These are phyloP conservation scores for Phalera bucephala DNA, from an alignment of 2,888 invertebrate species.

Conservation along the genomic window DNA sequence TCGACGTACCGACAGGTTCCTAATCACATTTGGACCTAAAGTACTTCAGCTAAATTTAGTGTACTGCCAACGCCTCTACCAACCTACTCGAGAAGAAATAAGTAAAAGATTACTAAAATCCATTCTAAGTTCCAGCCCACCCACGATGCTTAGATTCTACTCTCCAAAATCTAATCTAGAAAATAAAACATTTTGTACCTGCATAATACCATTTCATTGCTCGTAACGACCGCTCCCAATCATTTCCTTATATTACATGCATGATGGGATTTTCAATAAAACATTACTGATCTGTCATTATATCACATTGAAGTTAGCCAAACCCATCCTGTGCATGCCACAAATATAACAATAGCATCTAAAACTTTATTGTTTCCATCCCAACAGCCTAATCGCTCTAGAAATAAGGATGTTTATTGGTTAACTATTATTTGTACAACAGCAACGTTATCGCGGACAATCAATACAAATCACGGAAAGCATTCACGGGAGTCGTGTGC, in stretches of 20 bases:
- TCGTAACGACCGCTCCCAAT: conserved; percentile 23
- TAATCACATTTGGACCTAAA: too few species aligned
- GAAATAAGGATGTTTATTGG: conserved; percentile 34
- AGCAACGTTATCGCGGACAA: conserved; percentile 43
- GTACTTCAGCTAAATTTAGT: too few species aligned
- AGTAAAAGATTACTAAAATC: too few species aligned
- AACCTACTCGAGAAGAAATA: too few species aligned
- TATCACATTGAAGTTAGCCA: conserved; percentile 40
- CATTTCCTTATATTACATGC: conserved; percentile 40
- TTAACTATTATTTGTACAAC: conserved; percentile 23
- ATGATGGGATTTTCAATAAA: conserved; percentile 43
- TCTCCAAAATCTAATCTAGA: too few species aligned
- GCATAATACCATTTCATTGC: conserved; percentile 23
- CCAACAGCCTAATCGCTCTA: conserved; percentile 14
- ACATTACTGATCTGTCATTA: conserved; percentile 47
- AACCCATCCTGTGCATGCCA: conserved; percentile 33
- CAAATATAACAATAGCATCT: conserved; percentile 21
- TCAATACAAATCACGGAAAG: conserved; percentile 71
- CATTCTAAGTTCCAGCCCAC: too few species aligned
- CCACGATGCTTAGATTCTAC: too few species aligned
- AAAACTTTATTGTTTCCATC: conserved; percentile 9
- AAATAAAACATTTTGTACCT: conserved; percentile 12
- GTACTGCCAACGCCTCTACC: too few species aligned
- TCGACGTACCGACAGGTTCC: too few species aligned
- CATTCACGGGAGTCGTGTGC: conserved; percentile 63